A percentile compares a stretch with the other conserved stretches of the same genome.
phyloP scores from a whole-genome alignment of 2,113 vertebrate species.

The Oriolus oriolus region DNA sequence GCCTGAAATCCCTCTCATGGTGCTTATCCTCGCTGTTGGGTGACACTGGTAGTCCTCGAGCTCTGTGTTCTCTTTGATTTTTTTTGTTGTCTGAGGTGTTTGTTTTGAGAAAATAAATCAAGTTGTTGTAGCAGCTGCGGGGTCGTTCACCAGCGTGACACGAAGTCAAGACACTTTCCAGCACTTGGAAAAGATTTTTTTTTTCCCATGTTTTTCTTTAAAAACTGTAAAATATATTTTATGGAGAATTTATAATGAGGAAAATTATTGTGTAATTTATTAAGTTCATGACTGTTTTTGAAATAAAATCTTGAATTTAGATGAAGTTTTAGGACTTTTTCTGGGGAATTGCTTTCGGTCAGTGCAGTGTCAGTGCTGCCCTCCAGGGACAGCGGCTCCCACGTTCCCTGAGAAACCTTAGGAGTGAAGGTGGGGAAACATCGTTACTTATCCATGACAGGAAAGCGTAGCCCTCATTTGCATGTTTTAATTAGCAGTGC shows the following conservation, averaged over 20 bases:
- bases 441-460: not conserved
- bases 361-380: not conserved
- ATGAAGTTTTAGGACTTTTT: not conserved
- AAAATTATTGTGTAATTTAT: conserved; percentile 80
- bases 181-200: conserved; percentile 58
- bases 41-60: conserved; percentile 28
- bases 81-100: conserved; percentile 50
- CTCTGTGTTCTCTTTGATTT: conserved; percentile 48
- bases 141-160: conserved; percentile 75
- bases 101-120: conserved; percentile 56
- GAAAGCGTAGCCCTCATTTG: not conserved
- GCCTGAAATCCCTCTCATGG: conserved; percentile 65
- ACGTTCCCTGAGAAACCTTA: rapidly evolving
- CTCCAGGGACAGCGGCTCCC: not conserved
- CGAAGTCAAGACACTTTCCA: conserved; percentile 66
- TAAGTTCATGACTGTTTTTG: conserved; percentile 69
- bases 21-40: conserved; percentile 71
- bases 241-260: conserved; percentile 75
- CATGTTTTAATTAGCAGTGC: not conserved
- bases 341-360: not conserved
- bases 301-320: conserved; percentile 74
- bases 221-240: conserved; percentile 79
- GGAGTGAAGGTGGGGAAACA: not conserved
- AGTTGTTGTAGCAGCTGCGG: conserved; percentile 71
- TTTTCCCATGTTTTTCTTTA: conserved; percentile 40